Conservation (phyloP, 2,888 invertebrate species). For the Phania funesta region DNA sequence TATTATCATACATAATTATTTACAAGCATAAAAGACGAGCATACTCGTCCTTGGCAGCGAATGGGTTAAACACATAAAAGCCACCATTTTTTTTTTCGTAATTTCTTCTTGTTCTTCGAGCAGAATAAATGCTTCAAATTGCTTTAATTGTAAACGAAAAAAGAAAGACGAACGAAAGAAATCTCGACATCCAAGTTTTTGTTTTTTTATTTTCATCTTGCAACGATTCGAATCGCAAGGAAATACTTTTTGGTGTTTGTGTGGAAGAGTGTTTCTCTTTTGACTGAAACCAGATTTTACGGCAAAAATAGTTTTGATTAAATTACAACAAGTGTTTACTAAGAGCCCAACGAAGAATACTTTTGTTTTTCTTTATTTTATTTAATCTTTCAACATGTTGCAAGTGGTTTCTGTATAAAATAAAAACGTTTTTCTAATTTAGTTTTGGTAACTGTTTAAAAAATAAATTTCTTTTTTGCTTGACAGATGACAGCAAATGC, state of each 20-base stretch:
- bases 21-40: too few species aligned
- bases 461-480: too few species aligned
- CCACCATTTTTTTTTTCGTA: too few species aligned
- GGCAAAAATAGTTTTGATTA: conserved; percentile 18
- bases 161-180: not conserved
- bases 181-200: not conserved
- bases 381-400: conserved; percentile 17
- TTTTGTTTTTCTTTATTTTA: not conserved
- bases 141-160: not conserved
- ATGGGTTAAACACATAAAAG: too few species aligned
- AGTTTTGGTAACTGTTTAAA: not conserved
- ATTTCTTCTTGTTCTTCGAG: not conserved
- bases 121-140: not conserved
- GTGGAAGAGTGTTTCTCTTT: not conserved
- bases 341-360: not conserved
- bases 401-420: conserved; percentile 5
- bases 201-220: not conserved
- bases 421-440: not conserved
- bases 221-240: not conserved
- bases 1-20: too few species aligned
- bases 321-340: conserved; percentile 16
- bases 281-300: not conserved
- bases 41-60: too few species aligned
- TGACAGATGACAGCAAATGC: not conserved
- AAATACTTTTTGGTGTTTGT: conserved; percentile 9